These are phyloP conservation scores for Sitophilus oryzae DNA, from an alignment of 1,140 invertebrate genomes.

Conservation along the genomic window DNA sequence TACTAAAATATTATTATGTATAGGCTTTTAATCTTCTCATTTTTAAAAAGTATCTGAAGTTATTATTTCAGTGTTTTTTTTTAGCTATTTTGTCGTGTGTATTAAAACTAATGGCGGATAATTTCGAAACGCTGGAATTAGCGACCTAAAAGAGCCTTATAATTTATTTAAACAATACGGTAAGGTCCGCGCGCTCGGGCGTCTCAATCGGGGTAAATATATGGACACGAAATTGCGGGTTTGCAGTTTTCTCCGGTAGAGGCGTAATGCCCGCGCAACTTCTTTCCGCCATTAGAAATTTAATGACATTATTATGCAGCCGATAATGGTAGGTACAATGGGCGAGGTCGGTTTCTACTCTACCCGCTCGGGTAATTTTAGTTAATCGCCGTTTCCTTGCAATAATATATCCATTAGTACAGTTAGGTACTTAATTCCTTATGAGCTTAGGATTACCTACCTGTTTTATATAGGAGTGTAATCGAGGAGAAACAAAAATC, in stretches of 20 bases:
- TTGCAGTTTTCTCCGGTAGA: not conserved
- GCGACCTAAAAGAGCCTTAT: conserved; percentile 2
- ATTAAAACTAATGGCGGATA: too few species aligned
- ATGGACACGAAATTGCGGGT: not conserved
- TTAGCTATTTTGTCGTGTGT: too few species aligned
- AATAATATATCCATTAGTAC: not conserved
- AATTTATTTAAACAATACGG: conserved; percentile 5
- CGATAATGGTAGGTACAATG: conserved; percentile 3
- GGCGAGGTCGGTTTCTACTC: conserved; percentile 4
- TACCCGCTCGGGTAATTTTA: not conserved
- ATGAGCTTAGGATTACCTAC: too few species aligned
- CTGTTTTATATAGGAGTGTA: too few species aligned
- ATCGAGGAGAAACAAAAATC: too few species aligned
- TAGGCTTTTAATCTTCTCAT: too few species aligned
- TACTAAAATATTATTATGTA: too few species aligned
- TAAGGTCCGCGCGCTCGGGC: not conserved
- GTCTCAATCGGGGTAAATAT: conserved; percentile 1
- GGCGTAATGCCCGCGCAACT: not conserved
- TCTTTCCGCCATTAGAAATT: conserved; percentile 4
- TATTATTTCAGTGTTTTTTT: too few species aligned
- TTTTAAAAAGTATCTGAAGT: too few species aligned
- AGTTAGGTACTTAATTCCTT: not conserved
- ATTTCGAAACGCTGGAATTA: not conserved
- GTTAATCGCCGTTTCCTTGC: not conserved
- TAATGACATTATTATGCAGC: conserved; percentile 9